Evolutionary conservation across 1,140 invertebrate species (phyloP), one percentile per base, ranked within the genome.

Genomic region (Scylla paramamosain): DNA sequence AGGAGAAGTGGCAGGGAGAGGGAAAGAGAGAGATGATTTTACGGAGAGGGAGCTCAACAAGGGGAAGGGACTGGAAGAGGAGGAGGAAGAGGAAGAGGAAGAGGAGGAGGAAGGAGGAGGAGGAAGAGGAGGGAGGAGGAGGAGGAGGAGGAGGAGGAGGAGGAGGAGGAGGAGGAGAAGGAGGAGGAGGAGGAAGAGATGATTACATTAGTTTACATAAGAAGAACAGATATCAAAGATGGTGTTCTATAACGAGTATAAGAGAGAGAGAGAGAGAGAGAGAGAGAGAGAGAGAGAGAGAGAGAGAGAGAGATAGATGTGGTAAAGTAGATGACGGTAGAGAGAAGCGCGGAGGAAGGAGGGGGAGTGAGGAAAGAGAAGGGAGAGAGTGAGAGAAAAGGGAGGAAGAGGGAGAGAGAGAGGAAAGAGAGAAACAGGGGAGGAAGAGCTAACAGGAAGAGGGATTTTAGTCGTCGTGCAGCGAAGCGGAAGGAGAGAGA

Each of bases 251-350:
- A 39, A 39, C 39, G 39, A 39, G 39, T 39, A 59, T 59, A 7
- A n/a, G n/a, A n/a, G n/a, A 77, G n/a, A 77, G 20, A 77, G 67
- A 77, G n/a, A 77, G 67, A 77, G n/a, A 77, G 67, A 77, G 67
- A n/a, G n/a, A 77, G 67, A 77, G 67, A n/a, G 67, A 77, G n/a
- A 77, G n/a, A 77, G 67, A 77, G 20, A 77, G 67, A 77, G 67
- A 77, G n/a, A n/a, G 67, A 77, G n/a, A n/a, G 67, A 77, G 67
- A 77, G 67, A 77, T 6, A 77, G 67, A 20, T 20, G 67, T 20
- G 67, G 20, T 12, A 77, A 20, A 77, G 67, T 12, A 77, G 67
- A 77, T 12, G 20, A 20, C 8, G 25, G n/a, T 12, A 77, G 59
- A 77, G 67, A 77, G 67, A 77, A 77, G 67, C 12, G 25, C 12